Evolutionary conservation across 1,140 invertebrate species (phyloP), one percentile per base, ranked within the genome.

Genomic region (Orius insidiosus): DNA sequence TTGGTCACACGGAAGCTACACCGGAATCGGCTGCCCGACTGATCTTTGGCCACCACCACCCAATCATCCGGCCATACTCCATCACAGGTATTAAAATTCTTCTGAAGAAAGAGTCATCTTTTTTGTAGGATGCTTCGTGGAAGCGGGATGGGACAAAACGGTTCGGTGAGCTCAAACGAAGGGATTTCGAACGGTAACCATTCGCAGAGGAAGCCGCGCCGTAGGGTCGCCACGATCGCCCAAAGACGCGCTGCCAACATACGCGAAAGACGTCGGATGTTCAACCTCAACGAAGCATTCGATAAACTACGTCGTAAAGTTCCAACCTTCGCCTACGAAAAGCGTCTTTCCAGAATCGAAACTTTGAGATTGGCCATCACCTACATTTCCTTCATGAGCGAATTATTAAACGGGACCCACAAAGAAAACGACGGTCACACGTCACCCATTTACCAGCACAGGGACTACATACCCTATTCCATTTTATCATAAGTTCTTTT

Each of bases 241-340:
- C 88, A 93, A 58, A 68, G 88, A 32, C 68, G 86, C 45, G 89
- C 90, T 0, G 0, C 92, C 10, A 96, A 95, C 63, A 92, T 96
- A 51, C 74, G 93, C 0, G 93, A 98, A 61, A 65, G 93, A 45
- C 71, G 90, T 38, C 69, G 94, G 52, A 97, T 97, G 92, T 90
- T 94, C 59, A 96, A 95, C 64, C 70, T 98, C 6, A 98, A 98
- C 61, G 89, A 94, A 59, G 93, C 93, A 2, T 98, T 98, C 58
- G 90, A 97, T 57, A 87, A 88, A 59, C 63, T 94, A 18, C 67
- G 87, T 8, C 69, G 86, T 54, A 92, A 93, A 68, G 93, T 98
- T 8, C 95, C 95, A 15, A 98, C 95, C 1, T 98, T 99, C 62
- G 94, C 95, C 0, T 98, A 97, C 58, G 95, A 98, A 62, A 98